These are phyloP conservation scores for Metallyticus violacea DNA, from an alignment of 2,888 invertebrate genomes.

Conservation along the genomic window DNA sequence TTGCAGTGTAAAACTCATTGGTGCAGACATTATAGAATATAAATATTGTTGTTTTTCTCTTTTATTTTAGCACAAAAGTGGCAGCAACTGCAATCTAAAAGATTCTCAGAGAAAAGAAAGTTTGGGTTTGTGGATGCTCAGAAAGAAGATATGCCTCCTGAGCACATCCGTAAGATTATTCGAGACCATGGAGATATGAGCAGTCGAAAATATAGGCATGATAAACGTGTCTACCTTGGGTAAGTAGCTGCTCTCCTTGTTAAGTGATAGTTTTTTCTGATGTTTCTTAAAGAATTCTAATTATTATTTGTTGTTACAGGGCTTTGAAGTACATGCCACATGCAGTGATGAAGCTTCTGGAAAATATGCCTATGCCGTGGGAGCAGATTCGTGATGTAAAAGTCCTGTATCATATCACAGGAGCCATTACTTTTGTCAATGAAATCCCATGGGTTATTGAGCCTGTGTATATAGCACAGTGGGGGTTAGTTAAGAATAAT, in stretches of 20 bases:
- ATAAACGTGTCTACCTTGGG: constrained; percentile 96
- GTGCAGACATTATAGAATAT: no score
- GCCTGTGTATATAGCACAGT: constrained; percentile 98
- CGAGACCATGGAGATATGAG: constrained; percentile 99
- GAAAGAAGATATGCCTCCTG: constrained; percentile 99
- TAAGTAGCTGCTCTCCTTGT: constrained; percentile 45
- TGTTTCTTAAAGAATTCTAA: neutral
- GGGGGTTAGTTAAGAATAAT: constrained; percentile 73
- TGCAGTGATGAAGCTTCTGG: constrained; percentile 96
- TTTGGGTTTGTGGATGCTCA: constrained; percentile 99
- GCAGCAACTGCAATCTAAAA: constrained; percentile 98
- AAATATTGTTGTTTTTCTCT: constrained; percentile 1
- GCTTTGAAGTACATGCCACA: constrained; percentile 99
- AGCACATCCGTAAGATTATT: constrained; percentile 98
- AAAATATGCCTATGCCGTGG: constrained; percentile 99
- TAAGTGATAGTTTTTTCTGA: neutral
- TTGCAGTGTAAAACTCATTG: no score
- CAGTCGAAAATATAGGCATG: constrained; percentile 96
- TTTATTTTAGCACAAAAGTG: constrained; percentile 79
- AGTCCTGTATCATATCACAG: constrained; percentile 97
- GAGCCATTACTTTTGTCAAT: constrained; percentile 99
- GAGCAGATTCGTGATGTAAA: constrained; percentile 98
- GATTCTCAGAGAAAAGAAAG: constrained; percentile 97
- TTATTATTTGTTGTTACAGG: constrained; percentile 48
- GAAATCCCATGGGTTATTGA: constrained; percentile 99